Evolutionary conservation across 2,888 invertebrate species (phyloP).

Genomic region (Itoplectis maculator): DNA sequence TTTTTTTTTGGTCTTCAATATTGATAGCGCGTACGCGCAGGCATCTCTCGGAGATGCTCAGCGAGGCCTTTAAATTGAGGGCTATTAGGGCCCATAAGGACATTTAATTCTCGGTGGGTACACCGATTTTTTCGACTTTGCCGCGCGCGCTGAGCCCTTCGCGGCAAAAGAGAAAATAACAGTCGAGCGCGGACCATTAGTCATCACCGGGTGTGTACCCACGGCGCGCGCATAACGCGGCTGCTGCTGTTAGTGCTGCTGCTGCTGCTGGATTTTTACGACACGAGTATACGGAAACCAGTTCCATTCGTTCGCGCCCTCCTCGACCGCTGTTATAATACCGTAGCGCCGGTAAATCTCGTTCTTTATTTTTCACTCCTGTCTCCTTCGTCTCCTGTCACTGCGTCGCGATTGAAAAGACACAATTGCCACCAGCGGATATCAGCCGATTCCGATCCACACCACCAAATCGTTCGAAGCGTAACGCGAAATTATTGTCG

Average conservation of each 20-base stretch:
- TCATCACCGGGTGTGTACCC: constrained; percentile 56
- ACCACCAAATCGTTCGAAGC: too few species aligned
- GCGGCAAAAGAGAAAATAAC: constrained; percentile 61
- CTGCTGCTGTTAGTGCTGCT: constrained; percentile 36
- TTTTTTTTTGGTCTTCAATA: constrained; percentile 14
- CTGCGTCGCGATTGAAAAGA: constrained; percentile 60
- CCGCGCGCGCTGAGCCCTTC: constrained; percentile 36
- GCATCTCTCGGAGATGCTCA: constrained; percentile 21
- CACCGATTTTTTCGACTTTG: constrained; percentile 73
- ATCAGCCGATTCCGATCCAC: constrained; percentile 33
- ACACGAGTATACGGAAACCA: constrained; percentile 75
- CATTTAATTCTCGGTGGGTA: constrained; percentile 75
- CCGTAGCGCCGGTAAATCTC: constrained; percentile 59
- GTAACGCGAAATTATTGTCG: too few species aligned
- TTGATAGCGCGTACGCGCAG: background rate
- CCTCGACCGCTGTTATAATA: constrained; percentile 59
- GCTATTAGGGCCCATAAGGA: constrained; percentile 79
- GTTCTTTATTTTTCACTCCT: constrained; percentile 63
- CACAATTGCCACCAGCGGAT: constrained; percentile 55
- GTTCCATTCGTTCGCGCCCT: constrained; percentile 73
- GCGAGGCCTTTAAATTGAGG: constrained; percentile 78
- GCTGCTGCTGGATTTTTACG: constrained; percentile 76
- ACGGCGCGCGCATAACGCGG: constrained; percentile 38
- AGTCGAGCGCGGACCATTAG: constrained; percentile 58
- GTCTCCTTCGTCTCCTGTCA: constrained; percentile 49